These are phyloP conservation scores for Heliconius melpomene DNA, from an alignment of 1,140 invertebrate genomes.

Conservation along the genomic window DNA sequence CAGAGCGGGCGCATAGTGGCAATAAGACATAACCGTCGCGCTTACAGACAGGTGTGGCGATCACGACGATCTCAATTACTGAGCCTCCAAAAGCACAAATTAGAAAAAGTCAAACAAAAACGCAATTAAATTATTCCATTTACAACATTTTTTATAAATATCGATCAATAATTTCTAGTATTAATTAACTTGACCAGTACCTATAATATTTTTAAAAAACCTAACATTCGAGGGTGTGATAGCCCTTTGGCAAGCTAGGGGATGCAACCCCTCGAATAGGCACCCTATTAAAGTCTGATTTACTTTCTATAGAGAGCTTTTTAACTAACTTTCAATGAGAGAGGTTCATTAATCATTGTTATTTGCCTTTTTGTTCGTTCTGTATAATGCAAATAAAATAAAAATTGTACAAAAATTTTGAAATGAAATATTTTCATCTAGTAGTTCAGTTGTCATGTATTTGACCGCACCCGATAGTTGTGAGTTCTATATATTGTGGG, in stretches of 20 bases:
- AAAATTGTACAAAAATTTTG: no score
- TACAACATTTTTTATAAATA: no score
- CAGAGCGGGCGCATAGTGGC: no score
- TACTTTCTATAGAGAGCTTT: conserved; percentile 3
- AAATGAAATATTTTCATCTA: background rate
- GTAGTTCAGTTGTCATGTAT: background rate
- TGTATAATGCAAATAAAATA: background rate
- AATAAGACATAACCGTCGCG: no score
- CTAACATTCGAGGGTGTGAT: background rate
- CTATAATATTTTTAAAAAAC: background rate
- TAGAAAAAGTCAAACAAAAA: no score
- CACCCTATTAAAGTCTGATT: conserved; percentile 9
- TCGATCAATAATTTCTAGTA: background rate
- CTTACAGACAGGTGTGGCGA: no score
- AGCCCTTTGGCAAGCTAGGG: conserved; percentile 3
- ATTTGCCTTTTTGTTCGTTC: conserved; percentile 3
- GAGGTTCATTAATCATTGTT: conserved; percentile 7
- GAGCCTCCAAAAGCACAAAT: no score
- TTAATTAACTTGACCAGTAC: background rate
- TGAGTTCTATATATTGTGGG: no score
- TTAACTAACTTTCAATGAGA: conserved; percentile 14
- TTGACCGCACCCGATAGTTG: background rate
- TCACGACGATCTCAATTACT: no score
- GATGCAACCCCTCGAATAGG: conserved; percentile 1
- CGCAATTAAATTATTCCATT: no score